Base-by-base conservation (phyloP, 2,113 vertebrate genomes). In the Guaruba guarouba region DNA sequence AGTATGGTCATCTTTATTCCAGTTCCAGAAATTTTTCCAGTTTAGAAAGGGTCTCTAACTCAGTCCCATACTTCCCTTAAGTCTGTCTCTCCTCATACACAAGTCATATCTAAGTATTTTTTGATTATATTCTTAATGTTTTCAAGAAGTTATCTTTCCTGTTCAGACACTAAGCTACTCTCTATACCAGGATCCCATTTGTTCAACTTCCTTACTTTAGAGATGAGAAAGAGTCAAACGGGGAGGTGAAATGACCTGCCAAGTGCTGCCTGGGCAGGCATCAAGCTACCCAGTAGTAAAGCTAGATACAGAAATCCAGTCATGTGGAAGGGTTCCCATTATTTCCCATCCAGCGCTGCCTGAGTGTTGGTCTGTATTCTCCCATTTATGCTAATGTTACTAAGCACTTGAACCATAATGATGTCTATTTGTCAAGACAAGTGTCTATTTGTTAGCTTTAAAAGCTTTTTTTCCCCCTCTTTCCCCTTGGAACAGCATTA, bases 311-410 rank as follows among this genome's bases (percentile, higher is more conserved):
- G 52, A 93, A 74, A 69, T 31, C 14, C 3, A n/a, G 7, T 37
- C 0, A 0, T 55, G 1, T 22, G 10, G 23, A 81, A 20, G 10
- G 5, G 22, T 52, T 63, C 1, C 11, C 66, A 4, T 62, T 66
- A 29, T 86, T 93, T 87, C 17, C 29, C 2, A 27, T 6, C 9
- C 43, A 52, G 7, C 22, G 4, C 25, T n/a, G 14, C 11, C 17
- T 66, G 6, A 66, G 11, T 0, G 1, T 6, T 70, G 27, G 17
- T 90, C 17, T 81, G 16, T 66, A 39, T 76, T 79, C 10, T 79
- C 6, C 15, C 4, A 29, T 64, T 77, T 63, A 48, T 11, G 16
- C 1, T 16, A 29, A 44, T 77, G 35, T 74, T 81, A 31, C 20
- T 69, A 61, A 82, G 43, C 6, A 28, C 31, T 62, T 86, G 49